Evolutionary conservation across 2,113 vertebrate species (phyloP).

Genomic region (Cynoglossus semilaevis): DNA sequence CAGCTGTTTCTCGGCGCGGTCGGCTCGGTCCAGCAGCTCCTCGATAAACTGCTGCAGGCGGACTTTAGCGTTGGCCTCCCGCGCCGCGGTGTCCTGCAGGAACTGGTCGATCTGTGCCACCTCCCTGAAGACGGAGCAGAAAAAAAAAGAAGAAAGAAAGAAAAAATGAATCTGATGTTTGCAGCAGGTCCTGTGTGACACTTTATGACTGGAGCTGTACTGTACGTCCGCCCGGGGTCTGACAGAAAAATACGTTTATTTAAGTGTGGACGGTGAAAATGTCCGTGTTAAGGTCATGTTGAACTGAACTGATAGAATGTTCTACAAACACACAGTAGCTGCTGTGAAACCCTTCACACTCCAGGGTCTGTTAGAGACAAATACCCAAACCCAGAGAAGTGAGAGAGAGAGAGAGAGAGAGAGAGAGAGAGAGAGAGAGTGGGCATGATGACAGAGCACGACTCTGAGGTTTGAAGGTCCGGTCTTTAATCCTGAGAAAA

Average conservation of each 20-base stretch:
- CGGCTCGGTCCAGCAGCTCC: slow-evolving; percentile 94
- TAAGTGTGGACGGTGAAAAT: background rate
- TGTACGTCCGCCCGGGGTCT: too few relatives aligned
- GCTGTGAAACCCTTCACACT: background rate
- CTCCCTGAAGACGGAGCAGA: slow-evolving; percentile 78
- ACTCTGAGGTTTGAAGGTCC: too few relatives aligned
- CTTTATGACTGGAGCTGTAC: background rate
- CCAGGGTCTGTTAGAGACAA: background rate
- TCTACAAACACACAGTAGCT: slow-evolving; percentile 8
- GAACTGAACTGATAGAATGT: background rate
- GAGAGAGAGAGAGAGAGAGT: background rate
- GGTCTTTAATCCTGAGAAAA: too few relatives aligned
- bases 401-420: slow-evolving; percentile 1
- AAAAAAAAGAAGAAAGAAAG: background rate
- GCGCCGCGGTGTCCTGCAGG: slow-evolving; percentile 93
- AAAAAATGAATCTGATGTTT: too few relatives aligned
- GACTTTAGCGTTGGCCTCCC: slow-evolving; percentile 94
- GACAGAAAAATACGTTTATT: too few relatives aligned
- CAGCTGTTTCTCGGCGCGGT: slow-evolving; percentile 93
- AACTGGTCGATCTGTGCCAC: slow-evolving; percentile 96
- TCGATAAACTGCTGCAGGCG: slow-evolving; percentile 98
- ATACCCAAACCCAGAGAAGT: slow-evolving; percentile 15
- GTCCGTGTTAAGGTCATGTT: background rate
- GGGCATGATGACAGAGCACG: background rate
- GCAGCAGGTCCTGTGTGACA: too few relatives aligned